Conservation (phyloP, 2,888 invertebrate genomes). For the Ceriagrion tenellum region DNA sequence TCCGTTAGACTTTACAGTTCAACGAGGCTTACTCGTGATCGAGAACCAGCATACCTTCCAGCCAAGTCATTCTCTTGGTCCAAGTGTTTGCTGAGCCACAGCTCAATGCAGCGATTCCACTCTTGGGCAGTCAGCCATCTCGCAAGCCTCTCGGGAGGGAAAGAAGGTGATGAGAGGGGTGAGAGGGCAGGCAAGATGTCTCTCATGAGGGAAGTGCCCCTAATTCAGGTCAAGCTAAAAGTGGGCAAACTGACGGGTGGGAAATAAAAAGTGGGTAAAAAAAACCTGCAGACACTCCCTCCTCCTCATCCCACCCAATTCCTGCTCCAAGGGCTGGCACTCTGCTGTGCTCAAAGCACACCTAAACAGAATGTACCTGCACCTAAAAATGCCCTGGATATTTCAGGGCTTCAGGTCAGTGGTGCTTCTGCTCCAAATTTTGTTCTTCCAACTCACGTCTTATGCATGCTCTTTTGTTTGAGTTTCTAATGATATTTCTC, state of each 20-base stretch:
- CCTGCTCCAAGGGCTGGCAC: conserved; percentile 55
- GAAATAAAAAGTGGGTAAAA: no score
- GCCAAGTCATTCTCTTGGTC: conserved; percentile 56
- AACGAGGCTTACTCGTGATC: conserved; percentile 34
- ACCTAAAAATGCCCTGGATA: conserved; percentile 25
- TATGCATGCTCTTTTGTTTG: background rate
- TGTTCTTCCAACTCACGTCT: background rate
- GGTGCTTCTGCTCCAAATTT: background rate
- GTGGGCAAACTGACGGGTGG: background rate
- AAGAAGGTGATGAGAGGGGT: background rate
- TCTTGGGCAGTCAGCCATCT: conserved; percentile 47
- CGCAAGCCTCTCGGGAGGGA: background rate
- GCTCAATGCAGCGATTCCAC: conserved; percentile 43
- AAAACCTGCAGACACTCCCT: background rate
- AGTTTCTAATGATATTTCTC: no score
- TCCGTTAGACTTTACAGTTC: conserved; percentile 23
- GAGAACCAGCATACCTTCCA: background rate
- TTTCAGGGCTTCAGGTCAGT: conserved; percentile 50
- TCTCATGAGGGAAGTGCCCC: background rate
- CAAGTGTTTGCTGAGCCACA: conserved; percentile 26
- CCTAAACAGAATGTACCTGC: conserved; percentile 60
- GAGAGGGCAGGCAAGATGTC: background rate
- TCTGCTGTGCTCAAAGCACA: conserved; percentile 48
- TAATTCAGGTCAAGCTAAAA: background rate
- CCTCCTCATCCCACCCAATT: conserved; percentile 5